phyloP scores from a whole-genome alignment of 2,113 vertebrate species.

The Podiceps cristatus region DNA sequence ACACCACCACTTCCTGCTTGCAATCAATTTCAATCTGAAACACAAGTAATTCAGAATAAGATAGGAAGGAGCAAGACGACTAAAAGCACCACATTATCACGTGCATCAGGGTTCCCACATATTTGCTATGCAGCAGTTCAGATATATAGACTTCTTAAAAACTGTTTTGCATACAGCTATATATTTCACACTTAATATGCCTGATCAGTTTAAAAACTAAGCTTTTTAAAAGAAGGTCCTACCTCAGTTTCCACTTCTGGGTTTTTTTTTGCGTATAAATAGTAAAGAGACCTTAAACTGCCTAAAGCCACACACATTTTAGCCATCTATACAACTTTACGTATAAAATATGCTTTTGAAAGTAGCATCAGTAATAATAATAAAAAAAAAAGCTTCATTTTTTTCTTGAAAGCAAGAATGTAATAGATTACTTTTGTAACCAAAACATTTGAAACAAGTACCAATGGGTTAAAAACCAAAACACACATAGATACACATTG shows the following conservation, averaged over 20 bases:
- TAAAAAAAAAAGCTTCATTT: neutral
- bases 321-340: neutral
- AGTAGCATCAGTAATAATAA: neutral
- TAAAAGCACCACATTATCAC: neutral
- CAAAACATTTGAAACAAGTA: neutral
- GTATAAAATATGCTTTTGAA: neutral
- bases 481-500: rapidly evolving
- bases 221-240: neutral
- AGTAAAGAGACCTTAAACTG: neutral
- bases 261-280: neutral
- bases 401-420: neutral
- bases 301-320: neutral
- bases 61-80: neutral
- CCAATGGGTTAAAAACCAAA: neutral
- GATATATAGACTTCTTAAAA: neutral
- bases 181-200: neutral
- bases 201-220: neutral
- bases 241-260: neutral
- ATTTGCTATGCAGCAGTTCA: neutral
- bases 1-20: constrained; percentile 90
- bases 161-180: no score
- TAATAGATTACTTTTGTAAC: neutral
- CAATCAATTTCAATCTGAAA: constrained; percentile 86
- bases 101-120: neutral
- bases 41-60: neutral